Percentiles rank a stretch among this genome's conserved stretches.
phyloP scores from a whole-genome alignment of 2,888 invertebrate genomes.

The Rotaria sp. region DNA sequence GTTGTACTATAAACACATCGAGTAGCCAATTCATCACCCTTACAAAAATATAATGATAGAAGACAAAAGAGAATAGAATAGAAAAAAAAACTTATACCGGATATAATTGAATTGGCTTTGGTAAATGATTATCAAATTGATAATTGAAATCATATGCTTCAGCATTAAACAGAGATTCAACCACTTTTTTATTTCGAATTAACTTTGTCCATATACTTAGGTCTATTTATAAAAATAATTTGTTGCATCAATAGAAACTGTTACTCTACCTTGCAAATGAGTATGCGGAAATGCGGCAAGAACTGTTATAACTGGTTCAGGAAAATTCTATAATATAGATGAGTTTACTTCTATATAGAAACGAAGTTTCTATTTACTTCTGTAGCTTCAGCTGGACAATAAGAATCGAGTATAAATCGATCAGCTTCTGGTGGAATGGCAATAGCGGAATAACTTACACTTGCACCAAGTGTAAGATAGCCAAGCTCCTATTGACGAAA shows the following conservation, averaged over 20 bases:
- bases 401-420: neutral
- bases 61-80: neutral
- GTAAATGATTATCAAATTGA: constrained; percentile 18
- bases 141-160: constrained; percentile 36
- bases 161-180: constrained; percentile 26
- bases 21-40: constrained; percentile 37
- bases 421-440: constrained; percentile 31
- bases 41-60: neutral
- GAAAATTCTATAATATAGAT: neutral
- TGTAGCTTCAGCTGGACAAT: constrained; percentile 8
- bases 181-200: constrained; percentile 29
- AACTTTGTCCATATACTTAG: constrained; percentile 20
- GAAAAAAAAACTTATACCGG: neutral
- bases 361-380: neutral
- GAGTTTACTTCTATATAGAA: neutral
- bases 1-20: constrained; percentile 30
- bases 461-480: constrained; percentile 29
- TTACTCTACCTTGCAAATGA: too few relatives aligned
- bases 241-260: neutral
- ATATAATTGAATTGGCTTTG: neutral
- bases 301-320: neutral
- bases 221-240: too few relatives aligned
- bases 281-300: too few relatives aligned
- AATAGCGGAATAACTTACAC: neutral
- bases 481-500: constrained; percentile 31